phyloP scores from a whole-genome alignment of 2,797 vertebrate species.

The Poeciliopsis paucimaculata region DNA sequence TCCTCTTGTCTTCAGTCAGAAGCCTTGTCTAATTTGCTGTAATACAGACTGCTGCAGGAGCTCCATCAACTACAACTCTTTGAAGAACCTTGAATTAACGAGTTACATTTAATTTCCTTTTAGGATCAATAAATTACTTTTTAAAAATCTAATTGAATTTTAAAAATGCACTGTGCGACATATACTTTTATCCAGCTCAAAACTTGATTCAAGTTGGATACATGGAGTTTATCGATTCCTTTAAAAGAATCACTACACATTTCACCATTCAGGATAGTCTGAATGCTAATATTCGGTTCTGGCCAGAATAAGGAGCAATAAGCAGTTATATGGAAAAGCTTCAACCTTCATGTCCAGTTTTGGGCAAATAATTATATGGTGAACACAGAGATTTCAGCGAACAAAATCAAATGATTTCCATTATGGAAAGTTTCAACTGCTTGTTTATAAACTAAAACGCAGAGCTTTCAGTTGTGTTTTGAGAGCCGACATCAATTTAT shows the following conservation, averaged over 20 bases:
- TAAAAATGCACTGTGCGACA: background rate
- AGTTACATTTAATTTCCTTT: too few species aligned
- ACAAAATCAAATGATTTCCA: background rate
- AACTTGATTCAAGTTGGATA: background rate
- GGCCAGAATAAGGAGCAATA: background rate
- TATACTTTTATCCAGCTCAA: background rate
- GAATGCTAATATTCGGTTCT: background rate
- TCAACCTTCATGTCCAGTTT: background rate
- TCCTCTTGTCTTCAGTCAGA: too few species aligned
- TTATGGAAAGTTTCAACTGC: background rate
- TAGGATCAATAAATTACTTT: too few species aligned
- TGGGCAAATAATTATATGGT: background rate
- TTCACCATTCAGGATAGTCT: background rate
- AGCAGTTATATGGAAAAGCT: background rate
- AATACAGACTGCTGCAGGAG: too few species aligned
- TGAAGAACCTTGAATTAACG: too few species aligned
- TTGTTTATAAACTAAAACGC: background rate
- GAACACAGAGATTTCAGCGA: background rate
- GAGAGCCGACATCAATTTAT: constrained; percentile 1
- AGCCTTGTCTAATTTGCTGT: too few species aligned
- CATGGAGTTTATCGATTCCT: background rate
- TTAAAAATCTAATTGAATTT: too few species aligned
- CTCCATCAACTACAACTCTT: too few species aligned
- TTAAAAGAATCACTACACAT: background rate
- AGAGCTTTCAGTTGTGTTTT: constrained; percentile 3